Evolutionary conservation across 2,113 vertebrate genomes (phyloP).

Genomic region (Eretmodus cyanostictus): DNA sequence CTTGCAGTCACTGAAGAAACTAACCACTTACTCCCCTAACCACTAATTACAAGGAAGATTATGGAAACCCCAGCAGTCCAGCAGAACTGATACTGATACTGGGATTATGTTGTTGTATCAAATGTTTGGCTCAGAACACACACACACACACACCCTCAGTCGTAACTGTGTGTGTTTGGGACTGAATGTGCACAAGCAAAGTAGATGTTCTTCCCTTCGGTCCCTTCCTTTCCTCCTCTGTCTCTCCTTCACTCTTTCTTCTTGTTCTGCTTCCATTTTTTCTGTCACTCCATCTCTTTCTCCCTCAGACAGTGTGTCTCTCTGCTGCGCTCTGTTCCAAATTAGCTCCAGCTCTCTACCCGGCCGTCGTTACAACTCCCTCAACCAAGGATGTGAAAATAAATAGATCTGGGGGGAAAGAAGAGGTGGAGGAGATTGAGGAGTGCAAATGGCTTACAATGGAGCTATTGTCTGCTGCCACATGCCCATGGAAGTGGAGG

Average conservation of each 20-base stretch:
- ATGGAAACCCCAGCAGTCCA: constrained; percentile 16
- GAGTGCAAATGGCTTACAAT: constrained; percentile 43
- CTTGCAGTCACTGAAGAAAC: constrained; percentile 50
- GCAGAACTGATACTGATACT: constrained; percentile 30
- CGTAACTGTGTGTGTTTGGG: not conserved
- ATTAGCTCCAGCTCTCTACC: constrained; percentile 45
- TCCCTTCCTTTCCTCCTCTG: not conserved
- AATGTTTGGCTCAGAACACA: not conserved
- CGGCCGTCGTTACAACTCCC: constrained; percentile 16
- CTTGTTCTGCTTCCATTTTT: not conserved
- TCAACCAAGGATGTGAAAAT: constrained; percentile 54
- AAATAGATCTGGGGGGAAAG: constrained; percentile 41
- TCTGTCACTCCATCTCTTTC: not conserved
- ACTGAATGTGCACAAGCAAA: not conserved
- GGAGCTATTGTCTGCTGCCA: constrained; percentile 60
- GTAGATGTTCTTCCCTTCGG: not conserved
- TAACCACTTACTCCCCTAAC: constrained; percentile 54
- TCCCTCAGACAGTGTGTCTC: constrained; percentile 47
- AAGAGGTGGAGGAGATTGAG: constrained; percentile 15
- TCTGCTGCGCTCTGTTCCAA: constrained; percentile 47
- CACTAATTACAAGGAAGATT: constrained; percentile 48
- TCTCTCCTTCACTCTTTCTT: not conserved
- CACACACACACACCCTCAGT: not conserved
- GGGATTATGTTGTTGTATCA: constrained; percentile 39
- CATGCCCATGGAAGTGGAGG: constrained; percentile 23